Evolutionary conservation across 2,797 vertebrate genomes (phyloP).

Genomic region (Acanthurus lineatus): DNA sequence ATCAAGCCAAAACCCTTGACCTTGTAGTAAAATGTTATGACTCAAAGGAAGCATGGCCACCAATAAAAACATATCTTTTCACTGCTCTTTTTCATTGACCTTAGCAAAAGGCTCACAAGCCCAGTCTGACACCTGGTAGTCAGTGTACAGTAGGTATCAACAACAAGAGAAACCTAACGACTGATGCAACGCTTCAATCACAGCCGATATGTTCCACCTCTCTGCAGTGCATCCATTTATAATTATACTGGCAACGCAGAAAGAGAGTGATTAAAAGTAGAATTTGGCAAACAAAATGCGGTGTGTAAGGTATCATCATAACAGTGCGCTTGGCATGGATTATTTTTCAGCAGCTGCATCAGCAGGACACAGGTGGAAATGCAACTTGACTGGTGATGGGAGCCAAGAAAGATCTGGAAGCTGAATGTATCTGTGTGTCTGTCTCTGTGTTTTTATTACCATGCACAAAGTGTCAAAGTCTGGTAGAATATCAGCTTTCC

Average conservation of each 20-base stretch:
- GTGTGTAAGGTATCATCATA: slow-evolving; percentile 72
- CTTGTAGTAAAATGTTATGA: slow-evolving; percentile 50
- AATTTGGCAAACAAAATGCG: slow-evolving; percentile 67
- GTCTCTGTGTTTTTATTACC: slow-evolving; percentile 51
- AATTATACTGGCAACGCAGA: slow-evolving; percentile 55
- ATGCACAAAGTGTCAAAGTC: slow-evolving; percentile 40
- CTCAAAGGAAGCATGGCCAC: slow-evolving; percentile 28
- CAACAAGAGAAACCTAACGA: background rate
- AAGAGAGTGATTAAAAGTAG: slow-evolving; percentile 68
- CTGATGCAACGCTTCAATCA: slow-evolving; percentile 47
- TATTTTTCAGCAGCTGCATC: slow-evolving; percentile 76
- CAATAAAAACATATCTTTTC: slow-evolving; percentile 25
- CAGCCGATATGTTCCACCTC: slow-evolving; percentile 33
- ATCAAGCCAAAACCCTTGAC: slow-evolving; percentile 41
- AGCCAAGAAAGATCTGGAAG: slow-evolving; percentile 76
- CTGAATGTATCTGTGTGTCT: slow-evolving; percentile 42
- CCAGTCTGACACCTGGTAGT: slow-evolving; percentile 23
- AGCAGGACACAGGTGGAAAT: slow-evolving; percentile 78
- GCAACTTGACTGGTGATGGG: slow-evolving; percentile 61
- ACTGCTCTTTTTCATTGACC: slow-evolving; percentile 33
- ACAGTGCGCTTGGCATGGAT: slow-evolving; percentile 59
- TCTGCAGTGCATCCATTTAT: slow-evolving; percentile 47
- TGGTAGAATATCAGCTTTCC: slow-evolving; percentile 47
- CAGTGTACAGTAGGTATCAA: background rate
- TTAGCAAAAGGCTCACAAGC: slow-evolving; percentile 12